A percentile compares a stretch with the other conserved stretches of the same genome.
Conservation (phyloP, 1,140 invertebrate genomes). For the Euglossa dilemma region DNA sequence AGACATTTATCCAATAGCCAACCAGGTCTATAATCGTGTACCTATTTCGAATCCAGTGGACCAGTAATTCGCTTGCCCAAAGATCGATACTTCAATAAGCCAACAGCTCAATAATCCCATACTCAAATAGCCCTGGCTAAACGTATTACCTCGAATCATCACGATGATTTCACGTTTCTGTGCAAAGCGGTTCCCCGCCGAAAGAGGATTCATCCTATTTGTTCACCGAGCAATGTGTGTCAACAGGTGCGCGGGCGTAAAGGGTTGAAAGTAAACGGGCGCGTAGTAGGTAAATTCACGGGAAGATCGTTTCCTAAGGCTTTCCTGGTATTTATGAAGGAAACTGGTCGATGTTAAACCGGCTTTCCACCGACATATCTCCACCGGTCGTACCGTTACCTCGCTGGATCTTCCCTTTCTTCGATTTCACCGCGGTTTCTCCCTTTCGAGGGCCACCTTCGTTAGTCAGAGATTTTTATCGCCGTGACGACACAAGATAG, state of each 20-base stretch:
- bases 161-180: neutral
- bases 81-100: neutral
- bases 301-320: neutral
- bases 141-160: neutral
- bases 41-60: no score
- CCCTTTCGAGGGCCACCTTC: constrained; percentile 1
- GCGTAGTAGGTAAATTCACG: constrained; percentile 1
- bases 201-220: neutral
- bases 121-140: neutral
- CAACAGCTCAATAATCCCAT: neutral
- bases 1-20: no score
- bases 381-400: constrained; percentile 47
- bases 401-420: constrained; percentile 35
- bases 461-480: neutral
- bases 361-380: constrained; percentile 4
- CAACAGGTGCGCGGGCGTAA: neutral
- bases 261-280: neutral
- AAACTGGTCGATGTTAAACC: constrained; percentile 17
- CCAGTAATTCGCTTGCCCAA: neutral
- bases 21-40: no score
- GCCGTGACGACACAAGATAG: no score
- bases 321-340: constrained; percentile 1
- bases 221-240: neutral
- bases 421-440: constrained; percentile 5
- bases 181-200: neutral